Conservation (phyloP, 2,797 vertebrate species). For the Numenius phaeopus region DNA sequence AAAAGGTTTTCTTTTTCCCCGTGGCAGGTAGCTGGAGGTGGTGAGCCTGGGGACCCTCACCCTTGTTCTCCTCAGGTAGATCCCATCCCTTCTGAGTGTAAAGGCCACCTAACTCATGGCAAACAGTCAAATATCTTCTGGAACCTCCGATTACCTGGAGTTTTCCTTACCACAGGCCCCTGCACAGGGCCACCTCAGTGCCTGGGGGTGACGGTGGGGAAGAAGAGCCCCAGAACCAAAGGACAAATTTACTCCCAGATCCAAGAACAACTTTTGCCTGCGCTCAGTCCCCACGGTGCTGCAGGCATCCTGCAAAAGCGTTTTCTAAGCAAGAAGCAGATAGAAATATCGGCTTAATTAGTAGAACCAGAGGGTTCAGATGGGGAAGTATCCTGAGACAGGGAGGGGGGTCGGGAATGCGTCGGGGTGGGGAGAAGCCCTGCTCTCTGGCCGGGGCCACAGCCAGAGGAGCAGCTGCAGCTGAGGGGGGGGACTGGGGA, state of each 20-base stretch:
- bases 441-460: fast-evolving
- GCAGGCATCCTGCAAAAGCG: fast-evolving
- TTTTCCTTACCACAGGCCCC: neutral
- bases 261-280: fast-evolving
- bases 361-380: neutral
- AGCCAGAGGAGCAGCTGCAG: neutral
- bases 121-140: neutral
- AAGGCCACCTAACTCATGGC: neutral
- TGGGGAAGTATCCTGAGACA: neutral
- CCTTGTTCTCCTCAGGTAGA: neutral
- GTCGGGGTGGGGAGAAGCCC: neutral
- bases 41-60: neutral
- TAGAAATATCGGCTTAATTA: neutral
- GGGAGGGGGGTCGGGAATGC: neutral
- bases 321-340: neutral
- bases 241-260: neutral
- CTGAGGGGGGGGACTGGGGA: fast-evolving
- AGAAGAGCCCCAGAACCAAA: neutral
- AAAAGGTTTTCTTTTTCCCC: neutral
- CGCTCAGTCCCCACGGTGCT: neutral
- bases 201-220: neutral
- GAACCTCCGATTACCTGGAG: neutral
- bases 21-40: neutral
- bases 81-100: neutral
- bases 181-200: neutral